A percentile compares a stretch with the other conserved stretches of the same genome.
phyloP scores from a whole-genome alignment of 1,140 invertebrate species.

The Drosophila asahinai region DNA sequence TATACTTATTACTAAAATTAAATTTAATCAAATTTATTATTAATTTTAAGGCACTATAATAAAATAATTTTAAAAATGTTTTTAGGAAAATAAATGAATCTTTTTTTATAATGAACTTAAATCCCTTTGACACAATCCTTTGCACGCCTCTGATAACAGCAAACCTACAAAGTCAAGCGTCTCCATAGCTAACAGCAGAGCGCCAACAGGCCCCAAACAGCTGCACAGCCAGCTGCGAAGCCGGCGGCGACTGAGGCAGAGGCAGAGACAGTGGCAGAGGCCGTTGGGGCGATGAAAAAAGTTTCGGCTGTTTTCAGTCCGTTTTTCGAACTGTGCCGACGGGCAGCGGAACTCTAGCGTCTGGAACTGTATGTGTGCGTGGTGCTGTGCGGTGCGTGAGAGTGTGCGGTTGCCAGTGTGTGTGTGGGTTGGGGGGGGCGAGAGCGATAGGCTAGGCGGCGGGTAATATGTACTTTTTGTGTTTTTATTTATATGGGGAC shows the following conservation, averaged over 20 bases:
- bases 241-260: constrained; percentile 8
- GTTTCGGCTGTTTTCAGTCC: constrained; percentile 60
- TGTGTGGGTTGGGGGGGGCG: constrained; percentile 5
- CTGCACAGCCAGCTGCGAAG: constrained; percentile 25
- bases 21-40: too few species aligned
- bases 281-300: constrained; percentile 28
- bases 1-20: too few species aligned
- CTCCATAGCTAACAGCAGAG: constrained; percentile 36
- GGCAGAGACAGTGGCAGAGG: constrained; percentile 4
- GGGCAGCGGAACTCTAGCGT: constrained; percentile 24
- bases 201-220: constrained; percentile 43
- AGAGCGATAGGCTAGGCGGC: constrained; percentile 15
- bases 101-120: fast-evolving
- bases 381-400: constrained; percentile 22
- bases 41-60: too few species aligned
- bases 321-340: constrained; percentile 53
- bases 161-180: not conserved
- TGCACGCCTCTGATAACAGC: not conserved
- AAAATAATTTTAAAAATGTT: too few species aligned
- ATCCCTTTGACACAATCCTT: not conserved
- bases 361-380: not conserved
- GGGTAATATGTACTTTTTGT: constrained; percentile 47
- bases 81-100: not conserved
- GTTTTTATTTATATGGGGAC: constrained; percentile 55
- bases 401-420: constrained; percentile 19